Conservation (phyloP, 2,888 invertebrate species). For the Melieria picta region DNA sequence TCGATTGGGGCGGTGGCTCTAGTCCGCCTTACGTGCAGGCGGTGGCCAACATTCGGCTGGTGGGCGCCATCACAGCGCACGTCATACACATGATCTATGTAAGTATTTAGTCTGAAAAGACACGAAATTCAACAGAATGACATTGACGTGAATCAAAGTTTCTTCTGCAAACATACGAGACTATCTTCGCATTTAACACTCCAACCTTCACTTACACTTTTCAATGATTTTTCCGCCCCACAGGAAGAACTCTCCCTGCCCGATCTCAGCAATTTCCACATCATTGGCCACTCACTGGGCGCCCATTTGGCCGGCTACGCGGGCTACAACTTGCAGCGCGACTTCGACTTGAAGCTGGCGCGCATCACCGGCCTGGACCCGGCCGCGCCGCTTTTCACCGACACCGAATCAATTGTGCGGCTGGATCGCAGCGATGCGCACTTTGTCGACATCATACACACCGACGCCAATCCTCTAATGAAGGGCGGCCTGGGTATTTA, state of each 20-base stretch:
- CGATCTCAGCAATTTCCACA: slow-evolving; percentile 77
- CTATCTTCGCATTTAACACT: neutral
- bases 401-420: slow-evolving; percentile 81
- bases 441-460: slow-evolving; percentile 91
- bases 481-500: slow-evolving; percentile 82
- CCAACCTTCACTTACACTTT: neutral
- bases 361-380: slow-evolving; percentile 91
- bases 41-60: slow-evolving; percentile 87
- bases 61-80: slow-evolving; percentile 85
- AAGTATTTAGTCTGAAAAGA: slow-evolving; percentile 50
- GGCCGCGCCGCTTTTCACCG: slow-evolving; percentile 89
- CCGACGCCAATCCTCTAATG: slow-evolving; percentile 83
- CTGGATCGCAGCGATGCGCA: slow-evolving; percentile 87
- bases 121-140: neutral
- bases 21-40: slow-evolving; percentile 92
- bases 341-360: slow-evolving; percentile 76
- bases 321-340: slow-evolving; percentile 78
- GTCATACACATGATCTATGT: slow-evolving; percentile 71
- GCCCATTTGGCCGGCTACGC: slow-evolving; percentile 87
- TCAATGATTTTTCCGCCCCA: slow-evolving; percentile 44
- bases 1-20: slow-evolving; percentile 89
- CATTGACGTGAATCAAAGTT: neutral
- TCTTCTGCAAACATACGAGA: slow-evolving; percentile 1
- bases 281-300: slow-evolving; percentile 88
- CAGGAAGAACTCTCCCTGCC: slow-evolving; percentile 70